Evolutionary conservation across 2,113 vertebrate species (phyloP).

Genomic region (Aix galericulata): DNA sequence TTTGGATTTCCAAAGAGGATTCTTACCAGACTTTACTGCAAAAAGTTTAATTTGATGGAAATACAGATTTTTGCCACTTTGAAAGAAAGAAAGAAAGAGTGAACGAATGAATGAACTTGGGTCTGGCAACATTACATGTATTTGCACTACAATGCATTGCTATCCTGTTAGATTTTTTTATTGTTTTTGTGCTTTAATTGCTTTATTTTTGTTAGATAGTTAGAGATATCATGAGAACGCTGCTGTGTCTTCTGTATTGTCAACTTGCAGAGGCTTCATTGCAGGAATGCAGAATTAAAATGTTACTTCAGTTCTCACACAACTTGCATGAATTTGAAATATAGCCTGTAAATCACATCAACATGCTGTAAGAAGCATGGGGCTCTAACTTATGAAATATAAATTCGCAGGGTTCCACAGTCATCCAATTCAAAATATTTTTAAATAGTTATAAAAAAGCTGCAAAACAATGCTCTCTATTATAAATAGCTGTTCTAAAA

Average conservation of each 20-base stretch:
- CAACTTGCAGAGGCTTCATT: conserved; percentile 96
- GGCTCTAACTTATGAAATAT: conserved; percentile 58
- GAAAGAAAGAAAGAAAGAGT: conserved; percentile 85
- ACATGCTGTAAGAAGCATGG: conserved; percentile 76
- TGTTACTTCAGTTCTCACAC: conserved; percentile 78
- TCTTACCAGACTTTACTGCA: conserved; percentile 80
- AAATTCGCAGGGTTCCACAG: conserved; percentile 16
- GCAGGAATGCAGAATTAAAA: conserved; percentile 82
- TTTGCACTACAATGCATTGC: conserved; percentile 93
- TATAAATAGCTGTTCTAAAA: conserved; percentile 45
- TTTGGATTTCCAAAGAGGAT: conserved; percentile 91
- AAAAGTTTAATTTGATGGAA: conserved; percentile 84
- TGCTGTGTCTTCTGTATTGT: conserved; percentile 86
- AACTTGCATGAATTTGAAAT: conserved; percentile 82
- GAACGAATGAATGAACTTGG: conserved; percentile 86
- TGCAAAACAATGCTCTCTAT: conserved; percentile 21
- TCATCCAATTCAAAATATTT: conserved; percentile 34
- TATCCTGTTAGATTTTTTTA: conserved; percentile 86
- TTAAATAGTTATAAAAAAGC: conserved; percentile 25
- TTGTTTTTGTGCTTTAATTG: conserved; percentile 92
- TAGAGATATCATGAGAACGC: conserved; percentile 78
- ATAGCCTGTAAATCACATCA: conserved; percentile 81
- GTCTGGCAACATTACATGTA: conserved; percentile 87
- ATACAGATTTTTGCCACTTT: conserved; percentile 83
- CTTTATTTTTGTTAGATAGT: conserved; percentile 80